Evolutionary conservation across 35 echinoderm and acorn worm species (phyloP), one percentile per base, ranked within the genome.

Genomic region (Hemicentrotus pulcherrimus): DNA sequence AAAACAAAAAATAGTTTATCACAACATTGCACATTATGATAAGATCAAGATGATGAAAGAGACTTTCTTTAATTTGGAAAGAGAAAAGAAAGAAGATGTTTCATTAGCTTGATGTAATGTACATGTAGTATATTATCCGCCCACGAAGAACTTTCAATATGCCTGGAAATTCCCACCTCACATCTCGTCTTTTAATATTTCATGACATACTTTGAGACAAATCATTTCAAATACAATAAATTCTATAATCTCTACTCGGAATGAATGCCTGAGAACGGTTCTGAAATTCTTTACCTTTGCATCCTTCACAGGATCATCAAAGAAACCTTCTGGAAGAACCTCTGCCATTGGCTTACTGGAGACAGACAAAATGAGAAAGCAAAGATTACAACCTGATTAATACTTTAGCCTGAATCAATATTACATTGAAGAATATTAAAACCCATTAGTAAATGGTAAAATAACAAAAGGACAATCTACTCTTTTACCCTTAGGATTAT

Each of bases 241-340:
- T 55, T 55, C 0, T 0, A 15, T 55, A 15, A 55, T 55, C 50
- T 55, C 50, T 11, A 10, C 6, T 55, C 15, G 0, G 15, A 11
- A 15, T 11, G 7, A 15, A 55, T 55, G 50, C 30, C 9, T 31
- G 85, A 86, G 85, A 11, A 86, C 12, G 28, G 24, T 3, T 4
- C 85, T 86, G 22, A 55, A 55, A 55, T 13, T 11, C 86, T 48
- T 91, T 65, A 98, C 97, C 95, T 99, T 99, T 14, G 98, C 98
- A 96, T 99, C 98, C 86, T 96, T 95, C 14, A 96, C 96, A 13
- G 98, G 98, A 92, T 99, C 98, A 97, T 99, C 98, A 97, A 99
- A 99, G 95, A 99, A 99, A 5, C 98, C 98, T 50, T 99, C 98
- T 15, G 98, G 98, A 9, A 99, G 86, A 91, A 95, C 94, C 88